Evolutionary conservation across 92 coral and sea anemone genomes (phyloP), one percentile per base, ranked within the genome.

Genomic region (Zoanthus gigantus): DNA sequence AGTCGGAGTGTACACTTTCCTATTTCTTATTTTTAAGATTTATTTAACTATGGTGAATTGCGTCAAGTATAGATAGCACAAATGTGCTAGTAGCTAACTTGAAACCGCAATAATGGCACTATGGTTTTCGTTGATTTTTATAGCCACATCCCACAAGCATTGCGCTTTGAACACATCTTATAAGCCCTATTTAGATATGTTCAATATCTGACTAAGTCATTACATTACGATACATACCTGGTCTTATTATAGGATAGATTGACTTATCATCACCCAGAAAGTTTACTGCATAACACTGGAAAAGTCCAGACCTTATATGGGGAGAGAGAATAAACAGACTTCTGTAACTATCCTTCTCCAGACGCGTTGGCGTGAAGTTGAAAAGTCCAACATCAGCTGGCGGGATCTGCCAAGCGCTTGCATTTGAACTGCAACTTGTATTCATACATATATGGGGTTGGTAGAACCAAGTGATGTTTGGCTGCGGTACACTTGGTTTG

Each of bases 381-480:
- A 9, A 77, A 12, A 4, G 23, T 32, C 66, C 82, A 14, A 23
- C 16, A 23, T 8, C 54, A 14, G 9, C 50, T 65, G 68, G 68
- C 23, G 7, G 44, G 9, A 9, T 32, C 2, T 9, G 82, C 82
- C 82, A 77, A 18, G n/a, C 54, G 68, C 66, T 54, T 30, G 18
- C 37, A 17, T 53, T 77, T n/a, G 82, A 66, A 1, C 18, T 30
- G 63, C 68, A 77, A 31, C 48, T 16, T 11, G 30, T 50, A 29
- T 63, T 79, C 10, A 73, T 79, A 45, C 84, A 79, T 29, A 1
- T 23, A 10, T 23, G 23, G 0, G 73, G 73, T n/a, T 79, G 84
- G 1, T 79, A 79, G 6, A 61, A 32, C 84, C 84, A 79, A 34
- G 73, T 79, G 10, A 79, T 45, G 16, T 61, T 79, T 5, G 84